A percentile compares a stretch with the other conserved stretches of the same genome.
phyloP scores from a whole-genome alignment of 92 coral and sea anemone species.

The Palythoa heliodiscus region DNA sequence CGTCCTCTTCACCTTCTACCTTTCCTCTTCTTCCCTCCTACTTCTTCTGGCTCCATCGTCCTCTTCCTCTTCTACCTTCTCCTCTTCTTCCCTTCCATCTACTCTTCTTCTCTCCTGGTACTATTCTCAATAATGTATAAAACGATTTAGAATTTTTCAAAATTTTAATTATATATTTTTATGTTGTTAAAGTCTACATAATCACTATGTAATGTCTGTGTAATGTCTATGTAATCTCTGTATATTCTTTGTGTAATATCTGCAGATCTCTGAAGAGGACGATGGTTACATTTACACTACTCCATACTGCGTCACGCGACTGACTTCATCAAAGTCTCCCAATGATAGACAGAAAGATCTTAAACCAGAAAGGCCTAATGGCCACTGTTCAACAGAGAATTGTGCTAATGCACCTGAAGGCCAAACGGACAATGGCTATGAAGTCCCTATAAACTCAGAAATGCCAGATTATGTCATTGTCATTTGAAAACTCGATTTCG shows the following conservation, averaged over 20 bases:
- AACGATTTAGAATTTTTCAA: neutral
- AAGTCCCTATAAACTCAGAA: constrained; percentile 7
- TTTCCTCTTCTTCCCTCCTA: too few relatives aligned
- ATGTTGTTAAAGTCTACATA: neutral
- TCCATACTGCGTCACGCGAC: neutral
- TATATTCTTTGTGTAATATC: too few relatives aligned
- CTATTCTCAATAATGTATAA: too few relatives aligned
- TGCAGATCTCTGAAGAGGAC: neutral
- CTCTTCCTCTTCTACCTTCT: too few relatives aligned
- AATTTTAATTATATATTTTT: neutral
- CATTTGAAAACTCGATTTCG: neutral
- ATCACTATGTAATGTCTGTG: too few relatives aligned
- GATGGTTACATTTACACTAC: neutral
- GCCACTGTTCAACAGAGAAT: neutral
- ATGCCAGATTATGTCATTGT: constrained; percentile 7
- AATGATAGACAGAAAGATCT: neutral
- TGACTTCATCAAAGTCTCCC: neutral
- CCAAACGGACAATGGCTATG: constrained; percentile 23
- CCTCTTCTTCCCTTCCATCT: too few relatives aligned
- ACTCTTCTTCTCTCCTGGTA: too few relatives aligned
- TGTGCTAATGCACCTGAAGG: neutral
- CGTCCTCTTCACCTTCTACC: too few relatives aligned
- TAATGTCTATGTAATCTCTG: too few relatives aligned
- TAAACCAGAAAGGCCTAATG: neutral
- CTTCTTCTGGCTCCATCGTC: too few relatives aligned